Evolutionary conservation across 1,140 invertebrate genomes (phyloP).

Genomic region (Drosophila serrata): DNA sequence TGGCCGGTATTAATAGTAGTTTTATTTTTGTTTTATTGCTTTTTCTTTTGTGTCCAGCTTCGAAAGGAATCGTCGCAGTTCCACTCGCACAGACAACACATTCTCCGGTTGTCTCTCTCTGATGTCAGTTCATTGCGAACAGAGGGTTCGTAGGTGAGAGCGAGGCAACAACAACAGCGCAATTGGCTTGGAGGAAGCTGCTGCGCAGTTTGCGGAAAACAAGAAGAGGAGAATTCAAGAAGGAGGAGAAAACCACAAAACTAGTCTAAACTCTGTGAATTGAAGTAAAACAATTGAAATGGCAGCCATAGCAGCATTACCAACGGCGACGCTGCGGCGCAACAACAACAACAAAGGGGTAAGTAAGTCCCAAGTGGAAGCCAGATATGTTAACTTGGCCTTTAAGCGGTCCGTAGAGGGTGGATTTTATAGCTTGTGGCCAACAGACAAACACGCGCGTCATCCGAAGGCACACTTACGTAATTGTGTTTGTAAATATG

Average conservation of each 20-base stretch:
- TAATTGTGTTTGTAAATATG: background rate
- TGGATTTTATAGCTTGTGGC: conserved; percentile 49
- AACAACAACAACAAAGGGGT: conserved; percentile 68
- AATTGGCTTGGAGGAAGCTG: conserved; percentile 68
- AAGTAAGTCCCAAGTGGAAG: conserved; percentile 62
- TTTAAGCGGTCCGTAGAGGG: conserved; percentile 57
- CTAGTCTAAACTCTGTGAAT: conserved; percentile 39
- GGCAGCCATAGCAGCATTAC: conserved; percentile 60
- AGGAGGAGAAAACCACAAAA: conserved; percentile 23
- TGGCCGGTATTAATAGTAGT: conserved; percentile 31
- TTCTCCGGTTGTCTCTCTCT: conserved; percentile 7
- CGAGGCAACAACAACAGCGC: conserved; percentile 54
- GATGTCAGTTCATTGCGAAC: background rate
- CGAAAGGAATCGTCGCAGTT: conserved; percentile 49
- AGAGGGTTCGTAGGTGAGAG: conserved; percentile 2
- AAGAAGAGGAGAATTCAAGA: conserved; percentile 10
- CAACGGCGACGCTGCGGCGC: conserved; percentile 34
- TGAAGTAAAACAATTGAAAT: conserved; percentile 22
- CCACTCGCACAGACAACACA: background rate
- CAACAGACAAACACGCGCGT: conserved; percentile 33
- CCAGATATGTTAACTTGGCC: conserved; percentile 68
- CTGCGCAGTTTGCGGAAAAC: conserved; percentile 50
- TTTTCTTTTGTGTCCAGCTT: conserved; percentile 35
- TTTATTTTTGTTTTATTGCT: conserved; percentile 41
- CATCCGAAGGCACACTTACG: conserved; percentile 7